phyloP scores from a whole-genome alignment of 2,113 vertebrate species.

The Pollachius pollachius region DNA sequence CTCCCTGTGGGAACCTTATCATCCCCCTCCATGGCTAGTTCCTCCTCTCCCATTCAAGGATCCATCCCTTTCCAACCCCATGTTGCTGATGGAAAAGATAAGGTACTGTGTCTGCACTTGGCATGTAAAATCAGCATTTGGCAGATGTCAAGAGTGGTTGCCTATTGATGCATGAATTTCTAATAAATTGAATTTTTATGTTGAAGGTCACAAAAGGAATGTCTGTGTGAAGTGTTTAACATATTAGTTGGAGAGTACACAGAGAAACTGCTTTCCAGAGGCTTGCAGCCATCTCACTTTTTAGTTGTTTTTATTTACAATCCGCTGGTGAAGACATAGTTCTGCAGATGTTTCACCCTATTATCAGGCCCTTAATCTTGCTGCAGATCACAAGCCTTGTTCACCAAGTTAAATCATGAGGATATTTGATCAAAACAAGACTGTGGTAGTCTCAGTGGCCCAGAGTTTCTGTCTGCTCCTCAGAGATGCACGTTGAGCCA shows the following conservation, averaged over 20 bases:
- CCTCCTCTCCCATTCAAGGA: conserved; percentile 22
- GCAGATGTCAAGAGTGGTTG: conserved; percentile 34
- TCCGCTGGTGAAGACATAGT: neutral
- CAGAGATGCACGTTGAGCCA: conserved; percentile 13
- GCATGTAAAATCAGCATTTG: conserved; percentile 31
- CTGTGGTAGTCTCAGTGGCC: neutral
- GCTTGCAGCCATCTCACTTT: neutral
- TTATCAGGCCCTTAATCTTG: neutral
- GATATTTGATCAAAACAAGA: neutral
- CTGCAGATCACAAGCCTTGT: conserved; percentile 13
- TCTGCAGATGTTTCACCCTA: conserved; percentile 2
- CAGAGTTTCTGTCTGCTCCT: neutral
- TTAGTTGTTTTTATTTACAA: neutral
- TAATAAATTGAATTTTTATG: conserved; percentile 4
- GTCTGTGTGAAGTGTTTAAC: neutral
- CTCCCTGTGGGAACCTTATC: neutral
- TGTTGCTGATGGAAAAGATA: conserved; percentile 39
- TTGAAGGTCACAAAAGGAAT: neutral
- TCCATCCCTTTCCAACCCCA: conserved; percentile 30
- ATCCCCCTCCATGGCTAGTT: conserved; percentile 6
- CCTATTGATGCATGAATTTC: conserved; percentile 1
- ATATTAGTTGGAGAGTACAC: neutral
- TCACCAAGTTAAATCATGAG: conserved; percentile 14
- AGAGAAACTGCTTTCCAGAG: neutral
- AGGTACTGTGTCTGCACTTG: conserved; percentile 53